Conservation (phyloP, 2,888 invertebrate species). For the Heteromyza rotundicornis region DNA sequence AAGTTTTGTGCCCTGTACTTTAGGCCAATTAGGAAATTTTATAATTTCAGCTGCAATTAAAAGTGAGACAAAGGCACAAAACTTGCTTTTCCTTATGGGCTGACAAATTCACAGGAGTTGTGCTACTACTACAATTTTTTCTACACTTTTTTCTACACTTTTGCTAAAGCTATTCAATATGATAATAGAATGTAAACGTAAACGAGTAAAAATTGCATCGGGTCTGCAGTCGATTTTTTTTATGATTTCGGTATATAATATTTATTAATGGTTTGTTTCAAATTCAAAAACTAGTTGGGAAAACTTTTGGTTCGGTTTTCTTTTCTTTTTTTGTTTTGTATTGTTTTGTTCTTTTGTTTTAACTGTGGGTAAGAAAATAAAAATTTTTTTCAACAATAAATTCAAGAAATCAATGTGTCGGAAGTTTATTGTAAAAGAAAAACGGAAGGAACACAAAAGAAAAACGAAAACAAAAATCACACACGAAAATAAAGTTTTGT, state of each 20-base stretch:
- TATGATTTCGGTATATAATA: constrained; percentile 6
- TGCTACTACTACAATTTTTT: too few species aligned
- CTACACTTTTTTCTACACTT: too few species aligned
- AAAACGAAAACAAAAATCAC: not conserved
- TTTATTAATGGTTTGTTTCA: constrained; percentile 16
- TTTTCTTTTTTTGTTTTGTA: constrained; percentile 28
- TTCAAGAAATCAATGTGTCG: not conserved
- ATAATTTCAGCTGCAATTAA: too few species aligned
- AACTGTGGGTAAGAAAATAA: constrained; percentile 13
- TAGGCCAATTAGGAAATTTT: too few species aligned
- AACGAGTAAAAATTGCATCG: constrained; percentile 47
- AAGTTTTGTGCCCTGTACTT: too few species aligned
- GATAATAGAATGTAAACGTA: too few species aligned
- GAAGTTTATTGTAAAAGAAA: not conserved
- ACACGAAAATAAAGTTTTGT: not conserved
- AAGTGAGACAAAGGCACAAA: too few species aligned
- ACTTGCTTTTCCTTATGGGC: too few species aligned
- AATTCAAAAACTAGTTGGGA: constrained; percentile 19
- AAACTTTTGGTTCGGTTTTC: constrained; percentile 9
- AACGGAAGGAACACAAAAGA: not conserved
- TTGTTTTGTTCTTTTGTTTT: constrained; percentile 21
- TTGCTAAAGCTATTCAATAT: too few species aligned
- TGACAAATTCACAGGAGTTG: too few species aligned
- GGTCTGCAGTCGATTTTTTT: constrained; percentile 61
- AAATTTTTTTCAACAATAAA: not conserved